phyloP scores from a whole-genome alignment of 2,797 vertebrate genomes.

The Carcharodon carcharias region DNA sequence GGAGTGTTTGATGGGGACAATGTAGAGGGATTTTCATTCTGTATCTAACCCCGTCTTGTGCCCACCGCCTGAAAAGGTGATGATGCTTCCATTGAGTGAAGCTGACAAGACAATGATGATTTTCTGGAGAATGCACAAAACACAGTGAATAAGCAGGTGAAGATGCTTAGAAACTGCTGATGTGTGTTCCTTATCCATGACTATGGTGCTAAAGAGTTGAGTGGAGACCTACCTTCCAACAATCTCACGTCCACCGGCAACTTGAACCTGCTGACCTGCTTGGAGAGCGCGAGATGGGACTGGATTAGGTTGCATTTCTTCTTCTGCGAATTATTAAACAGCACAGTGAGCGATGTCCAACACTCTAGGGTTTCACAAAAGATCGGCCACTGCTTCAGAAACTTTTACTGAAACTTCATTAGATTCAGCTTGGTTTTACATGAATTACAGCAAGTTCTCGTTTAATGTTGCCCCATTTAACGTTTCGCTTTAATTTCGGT shows the following conservation, averaged over 20 bases:
- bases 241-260: conserved; percentile 42
- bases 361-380: not conserved
- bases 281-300: conserved; percentile 40
- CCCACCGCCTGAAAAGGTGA: no score
- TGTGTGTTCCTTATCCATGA: not conserved
- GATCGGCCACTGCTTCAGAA: not conserved
- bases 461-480: no score
- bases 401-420: not conserved
- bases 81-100: no score
- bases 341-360: not conserved
- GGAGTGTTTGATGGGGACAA: no score
- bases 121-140: no score
- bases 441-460: not conserved
- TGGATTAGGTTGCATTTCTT: conserved; percentile 10
- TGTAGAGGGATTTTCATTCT: no score
- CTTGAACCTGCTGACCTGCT: conserved; percentile 42
- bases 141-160: no score
- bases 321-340: not conserved
- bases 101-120: no score
- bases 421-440: not conserved
- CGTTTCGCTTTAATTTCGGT: no score
- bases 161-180: not conserved
- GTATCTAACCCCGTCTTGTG: no score
- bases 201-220: not conserved
- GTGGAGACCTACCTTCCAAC: conserved; percentile 40